phyloP scores from a whole-genome alignment of 2,797 vertebrate genomes.

The Myotis planiceps region DNA sequence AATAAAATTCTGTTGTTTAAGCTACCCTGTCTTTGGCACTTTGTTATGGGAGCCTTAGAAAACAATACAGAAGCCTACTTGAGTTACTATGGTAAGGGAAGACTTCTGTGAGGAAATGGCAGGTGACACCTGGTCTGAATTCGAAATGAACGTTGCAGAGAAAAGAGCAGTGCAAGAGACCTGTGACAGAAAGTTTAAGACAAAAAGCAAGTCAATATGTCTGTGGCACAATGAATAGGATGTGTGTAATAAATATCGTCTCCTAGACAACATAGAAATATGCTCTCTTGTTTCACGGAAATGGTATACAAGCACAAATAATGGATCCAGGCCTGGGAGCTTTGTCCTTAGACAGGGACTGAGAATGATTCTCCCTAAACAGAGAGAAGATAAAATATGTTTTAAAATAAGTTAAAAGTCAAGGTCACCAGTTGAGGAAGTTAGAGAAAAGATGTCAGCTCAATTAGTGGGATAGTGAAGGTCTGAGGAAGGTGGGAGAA shows the following conservation, averaged over 20 bases:
- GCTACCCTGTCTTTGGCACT: fast-evolving
- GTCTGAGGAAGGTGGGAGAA: neutral
- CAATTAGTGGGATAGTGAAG: neutral
- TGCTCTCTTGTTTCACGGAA: neutral
- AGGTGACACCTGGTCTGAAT: neutral
- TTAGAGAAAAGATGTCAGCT: neutral
- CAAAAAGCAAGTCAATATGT: neutral
- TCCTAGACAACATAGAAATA: neutral
- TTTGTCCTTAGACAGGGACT: neutral
- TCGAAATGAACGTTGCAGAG: neutral
- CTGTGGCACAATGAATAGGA: neutral
- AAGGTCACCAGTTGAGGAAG: neutral
- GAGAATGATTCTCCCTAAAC: neutral
- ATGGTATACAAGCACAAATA: neutral
- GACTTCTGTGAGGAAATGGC: neutral
- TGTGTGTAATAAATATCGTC: neutral
- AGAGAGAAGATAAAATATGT: neutral
- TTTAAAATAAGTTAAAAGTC: neutral
- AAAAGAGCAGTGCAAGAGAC: neutral
- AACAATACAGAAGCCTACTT: neutral
- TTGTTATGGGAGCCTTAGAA: neutral
- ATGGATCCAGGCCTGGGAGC: neutral
- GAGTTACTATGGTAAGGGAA: neutral
- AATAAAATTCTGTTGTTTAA: neutral
- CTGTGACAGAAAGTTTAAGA: neutral